Evolutionary conservation across 2,888 invertebrate species (phyloP), one percentile per base, ranked within the genome.

Genomic region (Campopleginae sp.): DNA sequence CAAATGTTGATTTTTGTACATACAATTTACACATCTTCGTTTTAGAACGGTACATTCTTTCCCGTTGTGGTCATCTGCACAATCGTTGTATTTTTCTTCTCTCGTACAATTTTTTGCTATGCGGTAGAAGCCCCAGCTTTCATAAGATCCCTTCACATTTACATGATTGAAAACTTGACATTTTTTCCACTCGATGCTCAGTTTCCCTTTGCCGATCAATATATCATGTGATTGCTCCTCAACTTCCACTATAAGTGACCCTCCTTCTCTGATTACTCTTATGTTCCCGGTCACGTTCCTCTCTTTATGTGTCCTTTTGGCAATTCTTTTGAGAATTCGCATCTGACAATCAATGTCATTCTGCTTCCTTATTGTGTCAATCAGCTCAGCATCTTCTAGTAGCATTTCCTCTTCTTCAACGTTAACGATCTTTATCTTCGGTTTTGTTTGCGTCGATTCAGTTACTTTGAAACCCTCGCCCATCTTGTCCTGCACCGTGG

Each of bases 51-150:
- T 79, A 54, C 78, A 87, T 17, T 84, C 61, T 31, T 31, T 80
- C 23, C 19, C 42, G 0, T 82, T 51, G 42, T 87, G 87, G 10
- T 77, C 78, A 0, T 79, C 84, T 7, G 84, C 76, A 68, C 80
- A 86, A 66, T 84, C 77, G 19, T 65, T n/a, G 44, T 84, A 87
- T 2, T 66, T 75, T 51, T 74, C 79, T 63, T 82, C 81, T 58
- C 68, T 81, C 1, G 27, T 84, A 23, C 86, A 84, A 31, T 86
- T 72, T 19, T 86, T 86, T 12, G 86, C 84, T 46, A 80, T 82
- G 27, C 84, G 84, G 44, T 80, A 70, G n/a, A 33, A 85, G 14
- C 82, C 82, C 85, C 82, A 85, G 44, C 80, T 82, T 44, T 87
- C 86, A 46, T 61, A 86, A 68, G 82, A 86, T 42, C 84, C 14